A percentile compares a stretch with the other conserved stretches of the same genome.
phyloP scores from a whole-genome alignment of 2,797 vertebrate species.

The Crocodylus rhombifer region DNA sequence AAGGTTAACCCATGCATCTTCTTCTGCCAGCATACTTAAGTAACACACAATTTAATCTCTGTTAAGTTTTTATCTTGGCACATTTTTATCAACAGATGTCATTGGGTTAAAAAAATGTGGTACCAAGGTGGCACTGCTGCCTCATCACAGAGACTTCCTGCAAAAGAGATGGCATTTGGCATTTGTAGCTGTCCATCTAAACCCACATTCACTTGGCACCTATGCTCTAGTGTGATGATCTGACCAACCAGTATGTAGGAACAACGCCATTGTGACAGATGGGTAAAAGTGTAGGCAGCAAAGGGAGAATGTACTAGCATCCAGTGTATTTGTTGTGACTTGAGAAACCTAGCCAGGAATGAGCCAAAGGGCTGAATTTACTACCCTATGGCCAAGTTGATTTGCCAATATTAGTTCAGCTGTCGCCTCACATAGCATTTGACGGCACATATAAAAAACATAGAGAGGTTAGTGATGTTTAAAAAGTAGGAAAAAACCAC shows the following conservation, averaged over 20 bases:
- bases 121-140: conserved; percentile 27
- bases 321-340: conserved; percentile 56
- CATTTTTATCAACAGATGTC: conserved; percentile 47
- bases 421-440: conserved; percentile 36
- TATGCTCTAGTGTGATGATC: conserved; percentile 26
- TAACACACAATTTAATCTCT: neutral
- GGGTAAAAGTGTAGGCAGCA: conserved; percentile 62
- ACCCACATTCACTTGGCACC: conserved; percentile 55
- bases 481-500: neutral
- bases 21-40: neutral
- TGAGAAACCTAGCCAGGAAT: conserved; percentile 46
- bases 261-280: conserved; percentile 70
- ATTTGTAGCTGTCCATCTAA: conserved; percentile 36
- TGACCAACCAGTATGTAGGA: conserved; percentile 57
- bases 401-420: conserved; percentile 37
- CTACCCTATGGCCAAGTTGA: conserved; percentile 19
- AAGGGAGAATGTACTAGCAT: conserved; percentile 53
- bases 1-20: neutral
- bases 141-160: conserved; percentile 28
- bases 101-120: conserved; percentile 45
- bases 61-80: neutral
- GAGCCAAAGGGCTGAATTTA: conserved; percentile 60
- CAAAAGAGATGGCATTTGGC: neutral
- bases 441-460: neutral
- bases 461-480: neutral